Evolutionary conservation across 2,797 vertebrate species (phyloP).

Genomic region (Setipinna tenuifilis): DNA sequence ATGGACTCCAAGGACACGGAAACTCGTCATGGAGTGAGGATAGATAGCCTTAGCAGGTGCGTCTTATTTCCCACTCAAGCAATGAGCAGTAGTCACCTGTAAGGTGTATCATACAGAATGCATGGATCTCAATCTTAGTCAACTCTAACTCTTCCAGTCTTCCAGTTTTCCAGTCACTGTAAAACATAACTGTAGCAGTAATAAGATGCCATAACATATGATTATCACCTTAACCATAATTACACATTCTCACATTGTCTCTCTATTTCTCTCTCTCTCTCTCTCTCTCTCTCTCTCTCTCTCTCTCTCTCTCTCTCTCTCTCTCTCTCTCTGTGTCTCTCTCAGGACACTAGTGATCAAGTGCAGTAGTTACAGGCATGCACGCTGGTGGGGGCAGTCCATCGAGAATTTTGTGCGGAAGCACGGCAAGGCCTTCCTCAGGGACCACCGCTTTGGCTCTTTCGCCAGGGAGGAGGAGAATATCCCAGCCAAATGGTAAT

Average conservation of each 20-base stretch:
- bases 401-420: constrained; percentile 88
- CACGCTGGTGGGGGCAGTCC: constrained; percentile 95
- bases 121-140: background rate
- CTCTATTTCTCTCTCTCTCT: background rate
- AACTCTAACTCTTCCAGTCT: too few species aligned
- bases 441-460: constrained; percentile 88
- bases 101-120: background rate
- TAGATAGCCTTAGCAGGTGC: constrained; percentile 86
- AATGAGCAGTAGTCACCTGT: background rate
- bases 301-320: background rate
- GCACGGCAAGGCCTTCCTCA: constrained; percentile 86
- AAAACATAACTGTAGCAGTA: background rate
- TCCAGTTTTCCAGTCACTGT: background rate
- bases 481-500: constrained; percentile 89
- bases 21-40: constrained; percentile 81
- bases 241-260: background rate
- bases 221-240: background rate
- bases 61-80: background rate
- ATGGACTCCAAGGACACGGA: constrained; percentile 84
- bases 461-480: constrained; percentile 88
- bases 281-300: background rate
- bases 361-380: constrained; percentile 92
- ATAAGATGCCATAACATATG: background rate
- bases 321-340: background rate
- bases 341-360: constrained; percentile 91